Evolutionary conservation across 2,888 invertebrate genomes (phyloP).

Genomic region (Hyposoter dolosus): DNA sequence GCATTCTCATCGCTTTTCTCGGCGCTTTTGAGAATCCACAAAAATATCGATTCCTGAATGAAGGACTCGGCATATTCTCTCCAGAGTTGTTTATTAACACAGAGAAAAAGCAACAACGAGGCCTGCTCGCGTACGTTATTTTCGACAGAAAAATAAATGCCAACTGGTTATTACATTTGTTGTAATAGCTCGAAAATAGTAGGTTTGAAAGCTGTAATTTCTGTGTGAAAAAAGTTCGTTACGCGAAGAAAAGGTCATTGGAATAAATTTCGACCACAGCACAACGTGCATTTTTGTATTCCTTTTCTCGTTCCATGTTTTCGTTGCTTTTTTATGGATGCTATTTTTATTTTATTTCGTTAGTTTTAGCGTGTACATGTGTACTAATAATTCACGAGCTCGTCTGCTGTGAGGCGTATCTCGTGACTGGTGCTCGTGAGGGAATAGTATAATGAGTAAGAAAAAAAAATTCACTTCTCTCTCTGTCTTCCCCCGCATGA

Average conservation of each 20-base stretch:
- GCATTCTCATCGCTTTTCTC: neutral
- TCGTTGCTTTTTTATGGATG: neutral
- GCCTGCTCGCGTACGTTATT: neutral
- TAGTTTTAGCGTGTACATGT: neutral
- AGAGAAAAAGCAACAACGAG: neutral
- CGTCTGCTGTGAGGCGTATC: conserved; percentile 44
- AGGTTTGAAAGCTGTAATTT: neutral
- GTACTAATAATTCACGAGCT: conserved; percentile 27
- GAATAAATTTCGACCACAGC: neutral
- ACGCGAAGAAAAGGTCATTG: neutral
- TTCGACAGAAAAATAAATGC: neutral
- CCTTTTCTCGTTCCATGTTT: conserved; percentile 12
- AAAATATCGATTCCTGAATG: neutral
- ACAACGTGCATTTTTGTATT: conserved; percentile 2
- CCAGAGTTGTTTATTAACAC: neutral
- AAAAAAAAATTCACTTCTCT: conserved; percentile 14
- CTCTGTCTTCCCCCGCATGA: conserved; percentile 1
- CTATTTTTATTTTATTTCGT: neutral
- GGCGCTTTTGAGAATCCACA: neutral
- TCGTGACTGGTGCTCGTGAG: conserved; percentile 58
- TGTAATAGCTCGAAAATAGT: neutral
- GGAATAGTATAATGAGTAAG: conserved; percentile 52
- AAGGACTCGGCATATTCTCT: neutral
- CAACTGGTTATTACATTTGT: neutral
- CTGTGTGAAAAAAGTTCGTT: neutral